These are phyloP conservation scores for Prunella fulvescens DNA, from an alignment of 2,113 vertebrate genomes.

Conservation along the genomic window DNA sequence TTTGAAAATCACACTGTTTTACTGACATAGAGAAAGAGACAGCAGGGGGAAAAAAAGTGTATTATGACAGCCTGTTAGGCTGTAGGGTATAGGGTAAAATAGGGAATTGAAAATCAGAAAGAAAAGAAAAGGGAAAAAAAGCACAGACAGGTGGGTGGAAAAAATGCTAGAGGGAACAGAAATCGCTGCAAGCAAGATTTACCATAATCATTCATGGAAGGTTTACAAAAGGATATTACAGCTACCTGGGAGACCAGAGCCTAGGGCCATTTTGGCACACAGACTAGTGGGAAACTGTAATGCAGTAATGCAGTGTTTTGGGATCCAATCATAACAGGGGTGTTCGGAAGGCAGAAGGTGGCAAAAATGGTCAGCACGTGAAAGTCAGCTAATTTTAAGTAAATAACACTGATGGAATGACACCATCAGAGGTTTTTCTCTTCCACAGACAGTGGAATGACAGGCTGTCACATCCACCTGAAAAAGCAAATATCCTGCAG, in stretches of 20 bases:
- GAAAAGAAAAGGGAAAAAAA: not conserved
- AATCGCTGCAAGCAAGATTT: conserved; percentile 61
- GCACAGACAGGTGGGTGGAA: not conserved
- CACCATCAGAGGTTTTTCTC: not conserved
- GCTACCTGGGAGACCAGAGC: conserved; percentile 43
- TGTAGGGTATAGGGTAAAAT: conserved; percentile 1
- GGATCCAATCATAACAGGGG: not conserved
- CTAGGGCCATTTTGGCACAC: conserved; percentile 3
- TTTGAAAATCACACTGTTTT: conserved; percentile 14
- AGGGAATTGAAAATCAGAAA: conserved; percentile 27
- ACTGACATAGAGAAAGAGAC: not conserved
- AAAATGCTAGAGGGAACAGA: conserved; percentile 50
- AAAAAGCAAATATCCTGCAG: not conserved
- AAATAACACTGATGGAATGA: not conserved
- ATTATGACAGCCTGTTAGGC: conserved; percentile 17
- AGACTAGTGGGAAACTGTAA: not conserved
- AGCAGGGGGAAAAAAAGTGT: not conserved
- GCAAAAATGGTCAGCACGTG: not conserved
- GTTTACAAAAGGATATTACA: conserved; percentile 55
- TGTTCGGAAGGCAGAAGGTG: not conserved
- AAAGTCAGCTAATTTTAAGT: not conserved
- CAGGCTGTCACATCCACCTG: not conserved
- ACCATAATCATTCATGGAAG: conserved; percentile 56
- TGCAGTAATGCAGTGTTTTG: not conserved
- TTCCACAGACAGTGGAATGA: not conserved